Evolutionary conservation across 2,113 vertebrate species (phyloP).

Genomic region (Otis tarda): DNA sequence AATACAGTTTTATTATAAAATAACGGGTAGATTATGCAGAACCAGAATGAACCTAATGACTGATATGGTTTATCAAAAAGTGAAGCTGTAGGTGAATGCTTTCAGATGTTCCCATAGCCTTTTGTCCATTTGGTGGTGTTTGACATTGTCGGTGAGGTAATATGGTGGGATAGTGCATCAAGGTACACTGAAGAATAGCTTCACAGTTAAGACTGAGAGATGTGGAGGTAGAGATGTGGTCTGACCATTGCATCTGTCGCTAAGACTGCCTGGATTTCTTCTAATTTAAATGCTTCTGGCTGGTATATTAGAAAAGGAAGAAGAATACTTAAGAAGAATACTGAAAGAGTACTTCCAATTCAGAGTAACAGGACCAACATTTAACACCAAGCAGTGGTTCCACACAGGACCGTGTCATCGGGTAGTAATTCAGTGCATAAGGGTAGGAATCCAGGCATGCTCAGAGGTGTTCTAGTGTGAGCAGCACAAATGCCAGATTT

Average conservation of each 20-base stretch:
- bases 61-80: not conserved
- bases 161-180: not conserved
- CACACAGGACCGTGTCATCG: accelerated
- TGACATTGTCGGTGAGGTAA: accelerated
- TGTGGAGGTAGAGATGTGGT: not conserved
- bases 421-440: accelerated
- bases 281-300: not conserved
- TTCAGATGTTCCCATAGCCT: not conserved
- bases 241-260: not conserved
- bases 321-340: not conserved
- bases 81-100: not conserved
- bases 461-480: not conserved
- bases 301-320: not conserved
- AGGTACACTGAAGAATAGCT: not conserved
- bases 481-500: not conserved
- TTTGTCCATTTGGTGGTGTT: not conserved
- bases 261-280: not conserved
- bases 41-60: not conserved
- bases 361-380: not conserved
- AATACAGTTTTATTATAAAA: not conserved
- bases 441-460: not conserved
- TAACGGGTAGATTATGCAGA: not conserved
- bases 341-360: not conserved
- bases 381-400: not conserved
- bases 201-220: not conserved